Base-by-base conservation (phyloP, 2,797 vertebrate genomes). In the Merluccius polli region DNA sequence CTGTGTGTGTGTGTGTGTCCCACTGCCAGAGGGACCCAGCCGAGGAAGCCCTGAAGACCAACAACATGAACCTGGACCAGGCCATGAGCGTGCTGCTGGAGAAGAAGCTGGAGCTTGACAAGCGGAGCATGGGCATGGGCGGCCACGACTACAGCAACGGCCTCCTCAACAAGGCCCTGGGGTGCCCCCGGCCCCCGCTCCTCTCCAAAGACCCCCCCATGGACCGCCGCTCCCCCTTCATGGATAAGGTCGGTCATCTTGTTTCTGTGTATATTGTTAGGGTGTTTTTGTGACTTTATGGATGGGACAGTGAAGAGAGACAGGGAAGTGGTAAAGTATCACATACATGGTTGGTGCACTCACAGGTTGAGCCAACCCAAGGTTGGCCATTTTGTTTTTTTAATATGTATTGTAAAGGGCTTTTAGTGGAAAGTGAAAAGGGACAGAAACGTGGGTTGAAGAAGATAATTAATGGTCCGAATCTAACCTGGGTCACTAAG, bases 11-110 rank as follows among this genome's bases (percentile, higher is more conserved):
- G 2, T 82, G 59, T 81, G 33, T 38, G 71, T 24, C 21, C 24
- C 59, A 70, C 70, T 36, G 48, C 69, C 95, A 99, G 98, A 95
- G 96, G 93, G 98, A 99, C 90, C 97, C 97, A 87, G 97, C 97
- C 2, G 98, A 99, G 93, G 98, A 99, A 91, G 98, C 98, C 91
- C 94, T 99, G 93, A 98, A 97, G 92, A 98, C 96, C 91, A 98
- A 95, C 94, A 97, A 94, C 89, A 96, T 99, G 98, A 99, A 97
- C 92, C 93, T 99, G 9, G 98, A 99, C 90, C 97, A 98, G 95
- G 97, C 98, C 92, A 98, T 99, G 98, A 98, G 97, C 82, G 96
- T 97, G 92, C 95, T 99, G 93, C 94, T 99, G 94, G 98, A 99
- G 95, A 98, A 99, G 94, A 99, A 99, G 95, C 95, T 94, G 6